Evolutionary conservation across 2,888 invertebrate genomes (phyloP).

Genomic region (Gasteruption jaculator): DNA sequence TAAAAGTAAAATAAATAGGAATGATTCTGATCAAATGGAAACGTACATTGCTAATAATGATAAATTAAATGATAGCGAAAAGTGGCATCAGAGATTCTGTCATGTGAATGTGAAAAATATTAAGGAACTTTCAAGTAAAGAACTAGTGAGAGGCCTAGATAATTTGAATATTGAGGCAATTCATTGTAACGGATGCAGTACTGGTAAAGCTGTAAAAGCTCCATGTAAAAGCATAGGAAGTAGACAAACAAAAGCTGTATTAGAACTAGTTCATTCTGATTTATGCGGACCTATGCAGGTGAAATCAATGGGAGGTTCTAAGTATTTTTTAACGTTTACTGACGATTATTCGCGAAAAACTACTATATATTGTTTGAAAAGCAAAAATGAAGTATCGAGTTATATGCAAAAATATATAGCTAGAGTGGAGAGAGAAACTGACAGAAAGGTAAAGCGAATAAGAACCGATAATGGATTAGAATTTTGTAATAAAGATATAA

Average conservation of each 20-base stretch:
- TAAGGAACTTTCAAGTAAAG: not conserved
- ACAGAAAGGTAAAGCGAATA: slow-evolving; percentile 6
- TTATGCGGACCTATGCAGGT: slow-evolving; percentile 6
- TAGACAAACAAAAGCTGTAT: slow-evolving; percentile 6
- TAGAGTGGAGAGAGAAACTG: slow-evolving; percentile 7
- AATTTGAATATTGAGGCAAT: not conserved
- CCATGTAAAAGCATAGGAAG: not conserved
- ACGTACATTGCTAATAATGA: too few species aligned
- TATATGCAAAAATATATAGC: slow-evolving; percentile 2
- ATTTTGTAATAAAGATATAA: slow-evolving; percentile 2
- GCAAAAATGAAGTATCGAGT: slow-evolving; percentile 5
- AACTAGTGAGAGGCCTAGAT: slow-evolving; percentile 6
- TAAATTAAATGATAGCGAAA: not conserved
- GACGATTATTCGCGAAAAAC: slow-evolving; percentile 13
- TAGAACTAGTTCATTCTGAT: slow-evolving; percentile 8
- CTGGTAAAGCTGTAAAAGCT: slow-evolving; percentile 2
- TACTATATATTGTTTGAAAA: slow-evolving; percentile 2
- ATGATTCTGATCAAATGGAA: too few species aligned
- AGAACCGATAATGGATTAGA: slow-evolving; percentile 10
- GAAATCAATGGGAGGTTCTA: slow-evolving; percentile 7
- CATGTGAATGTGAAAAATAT: slow-evolving; percentile 1
- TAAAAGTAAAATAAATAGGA: too few species aligned
- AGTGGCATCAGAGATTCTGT: slow-evolving; percentile 16
- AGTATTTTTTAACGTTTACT: slow-evolving; percentile 7
- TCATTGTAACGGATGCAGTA: not conserved